Conservation (phyloP, 2,797 vertebrate genomes). For the Austrolebias charrua region DNA sequence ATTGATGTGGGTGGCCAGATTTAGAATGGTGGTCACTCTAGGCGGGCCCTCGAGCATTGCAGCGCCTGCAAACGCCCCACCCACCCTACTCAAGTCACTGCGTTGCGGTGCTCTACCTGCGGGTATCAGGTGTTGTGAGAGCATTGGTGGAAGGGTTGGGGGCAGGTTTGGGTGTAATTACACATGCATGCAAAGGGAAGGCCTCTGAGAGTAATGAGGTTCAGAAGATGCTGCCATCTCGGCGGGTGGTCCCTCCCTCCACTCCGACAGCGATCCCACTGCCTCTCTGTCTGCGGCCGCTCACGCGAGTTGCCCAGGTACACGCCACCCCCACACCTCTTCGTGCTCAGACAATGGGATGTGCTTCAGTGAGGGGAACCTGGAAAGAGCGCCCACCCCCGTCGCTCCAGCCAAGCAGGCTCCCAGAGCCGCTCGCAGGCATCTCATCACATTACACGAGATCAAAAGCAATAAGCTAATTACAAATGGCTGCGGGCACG, state of each 20-base stretch:
- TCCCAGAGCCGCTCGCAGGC: constrained; percentile 66
- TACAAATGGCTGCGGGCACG: constrained; percentile 78
- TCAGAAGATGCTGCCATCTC: constrained; percentile 76
- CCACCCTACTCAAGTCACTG: constrained; percentile 41
- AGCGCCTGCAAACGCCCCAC: constrained; percentile 66
- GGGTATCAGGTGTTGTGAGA: constrained; percentile 79
- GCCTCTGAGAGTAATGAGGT: constrained; percentile 77
- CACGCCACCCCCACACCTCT: not conserved
- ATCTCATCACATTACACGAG: constrained; percentile 83
- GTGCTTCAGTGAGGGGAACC: constrained; percentile 61
- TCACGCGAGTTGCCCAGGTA: constrained; percentile 74
- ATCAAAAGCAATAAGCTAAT: constrained; percentile 87
- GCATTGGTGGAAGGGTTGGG: constrained; percentile 48
- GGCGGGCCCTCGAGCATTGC: constrained; percentile 60
- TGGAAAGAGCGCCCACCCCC: constrained; percentile 61
- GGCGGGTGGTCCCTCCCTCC: constrained; percentile 76
- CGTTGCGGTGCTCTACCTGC: constrained; percentile 65
- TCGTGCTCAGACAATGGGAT: constrained; percentile 74
- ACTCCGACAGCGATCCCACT: constrained; percentile 67
- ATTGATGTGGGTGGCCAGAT: constrained; percentile 79
- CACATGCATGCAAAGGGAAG: constrained; percentile 75
- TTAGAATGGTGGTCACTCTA: constrained; percentile 64
- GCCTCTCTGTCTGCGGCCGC: constrained; percentile 73
- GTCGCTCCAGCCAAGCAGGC: constrained; percentile 67
- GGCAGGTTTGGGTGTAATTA: constrained; percentile 75